These are phyloP conservation scores for Lasioglossum oenotherae DNA, from an alignment of 2,888 invertebrate genomes.

Conservation along the genomic window DNA sequence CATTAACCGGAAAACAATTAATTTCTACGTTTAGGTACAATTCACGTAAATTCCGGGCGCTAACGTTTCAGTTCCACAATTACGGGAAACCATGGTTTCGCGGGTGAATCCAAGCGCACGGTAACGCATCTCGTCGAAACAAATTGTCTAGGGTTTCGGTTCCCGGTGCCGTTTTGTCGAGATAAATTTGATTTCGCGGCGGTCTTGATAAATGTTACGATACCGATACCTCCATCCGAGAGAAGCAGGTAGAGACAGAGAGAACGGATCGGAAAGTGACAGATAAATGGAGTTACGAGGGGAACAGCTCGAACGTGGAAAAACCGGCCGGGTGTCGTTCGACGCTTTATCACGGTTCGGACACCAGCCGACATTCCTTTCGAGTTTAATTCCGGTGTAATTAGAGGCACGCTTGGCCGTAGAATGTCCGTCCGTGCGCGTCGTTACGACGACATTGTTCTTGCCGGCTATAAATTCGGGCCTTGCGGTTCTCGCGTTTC, in stretches of 20 bases:
- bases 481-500: constrained; percentile 49
- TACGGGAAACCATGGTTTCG: background rate
- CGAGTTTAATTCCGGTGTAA: constrained; percentile 72
- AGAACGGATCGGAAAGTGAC: background rate
- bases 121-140: background rate
- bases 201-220: background rate
- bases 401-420: constrained; percentile 61
- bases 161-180: background rate
- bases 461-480: constrained; percentile 62
- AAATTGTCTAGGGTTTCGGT: background rate
- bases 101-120: background rate
- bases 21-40: background rate
- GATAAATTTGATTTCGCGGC: constrained; percentile 19
- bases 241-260: background rate
- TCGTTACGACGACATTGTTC: constrained; percentile 71
- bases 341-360: constrained; percentile 51
- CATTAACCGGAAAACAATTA: constrained; percentile 22
- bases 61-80: background rate
- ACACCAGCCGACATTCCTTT: constrained; percentile 63
- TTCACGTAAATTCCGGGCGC: too few species aligned
- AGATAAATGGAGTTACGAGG: background rate
- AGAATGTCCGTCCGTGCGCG: constrained; percentile 49
- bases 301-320: background rate
- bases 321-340: background rate
- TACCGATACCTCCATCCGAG: background rate